Percentiles rank a stretch among this genome's conserved stretches.
Evolutionary conservation across 2,797 vertebrate genomes (phyloP).

Genomic region (Typhlichthys subterraneus): DNA sequence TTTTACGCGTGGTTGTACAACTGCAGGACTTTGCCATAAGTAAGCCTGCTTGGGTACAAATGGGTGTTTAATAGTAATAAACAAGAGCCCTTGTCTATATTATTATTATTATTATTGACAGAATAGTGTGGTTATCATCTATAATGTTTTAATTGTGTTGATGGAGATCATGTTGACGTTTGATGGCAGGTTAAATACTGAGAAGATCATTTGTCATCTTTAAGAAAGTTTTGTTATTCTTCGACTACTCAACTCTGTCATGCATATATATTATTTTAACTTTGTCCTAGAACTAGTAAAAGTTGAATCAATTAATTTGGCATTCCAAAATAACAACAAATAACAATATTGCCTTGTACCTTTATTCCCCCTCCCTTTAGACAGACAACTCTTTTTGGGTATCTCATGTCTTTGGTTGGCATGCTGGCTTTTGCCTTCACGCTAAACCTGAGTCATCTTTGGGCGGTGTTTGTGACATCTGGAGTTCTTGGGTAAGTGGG

Average conservation of each 20-base stretch:
- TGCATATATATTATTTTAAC: background rate
- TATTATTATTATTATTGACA: conserved; percentile 8
- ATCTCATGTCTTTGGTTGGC: conserved; percentile 86
- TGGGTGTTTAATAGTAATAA: conserved; percentile 8
- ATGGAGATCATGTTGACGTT: no score
- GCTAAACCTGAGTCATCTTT: conserved; percentile 83
- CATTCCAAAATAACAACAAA: conserved; percentile 1
- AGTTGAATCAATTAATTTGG: conserved; percentile 19
- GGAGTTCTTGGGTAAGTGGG: conserved; percentile 87
- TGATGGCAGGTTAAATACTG: background rate
- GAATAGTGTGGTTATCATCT: background rate
- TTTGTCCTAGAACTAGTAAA: conserved; percentile 21
- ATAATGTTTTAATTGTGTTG: background rate
- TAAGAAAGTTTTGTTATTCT: background rate
- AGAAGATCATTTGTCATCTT: background rate
- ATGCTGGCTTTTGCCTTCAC: conserved; percentile 89
- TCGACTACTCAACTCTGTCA: conserved; percentile 6
- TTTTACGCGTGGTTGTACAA: conserved; percentile 66
- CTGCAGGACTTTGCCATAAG: conserved; percentile 27
- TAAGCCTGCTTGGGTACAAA: conserved; percentile 57
- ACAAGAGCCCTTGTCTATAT: conserved; percentile 11
- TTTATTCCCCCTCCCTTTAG: conserved; percentile 61
- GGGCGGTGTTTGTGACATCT: conserved; percentile 91
- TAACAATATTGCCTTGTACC: background rate
- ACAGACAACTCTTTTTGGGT: conserved; percentile 86